A percentile compares a stretch with the other conserved stretches of the same genome.
Evolutionary conservation across 2,888 invertebrate genomes (phyloP).

Genomic region (Xylota segnis): DNA sequence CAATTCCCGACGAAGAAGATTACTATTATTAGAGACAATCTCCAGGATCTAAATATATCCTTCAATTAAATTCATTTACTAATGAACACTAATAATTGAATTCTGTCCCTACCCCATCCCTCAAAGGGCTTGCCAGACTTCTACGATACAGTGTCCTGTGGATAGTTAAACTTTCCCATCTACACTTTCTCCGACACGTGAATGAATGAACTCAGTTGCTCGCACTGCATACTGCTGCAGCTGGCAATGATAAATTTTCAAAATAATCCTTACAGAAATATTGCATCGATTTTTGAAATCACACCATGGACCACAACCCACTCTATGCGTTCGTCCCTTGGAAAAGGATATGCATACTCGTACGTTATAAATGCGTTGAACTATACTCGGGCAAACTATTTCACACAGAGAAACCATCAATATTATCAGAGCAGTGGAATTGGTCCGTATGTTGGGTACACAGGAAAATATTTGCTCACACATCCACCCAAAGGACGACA

Average conservation of each 20-base stretch:
- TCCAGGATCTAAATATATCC: conserved; percentile 63
- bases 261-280: conserved; percentile 63
- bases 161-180: conserved; percentile 17
- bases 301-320: conserved; percentile 18
- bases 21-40: conserved; percentile 66
- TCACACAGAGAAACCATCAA: conserved; percentile 49
- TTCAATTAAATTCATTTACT: conserved; percentile 69
- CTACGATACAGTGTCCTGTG: background rate
- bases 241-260: conserved; percentile 59
- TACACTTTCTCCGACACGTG: background rate
- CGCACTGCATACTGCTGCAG: background rate
- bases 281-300: conserved; percentile 66
- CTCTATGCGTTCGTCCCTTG: background rate
- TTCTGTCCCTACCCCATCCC: conserved; percentile 17
- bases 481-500: conserved; percentile 29
- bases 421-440: conserved; percentile 35
- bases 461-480: conserved; percentile 52
- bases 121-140: conserved; percentile 19
- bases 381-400: conserved; percentile 25
- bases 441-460: conserved; percentile 12
- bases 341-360: conserved; percentile 31
- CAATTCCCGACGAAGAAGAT: conserved; percentile 58
- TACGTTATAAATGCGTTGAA: conserved; percentile 1
- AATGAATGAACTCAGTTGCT: conserved; percentile 7
- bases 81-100: conserved; percentile 70